These are phyloP conservation scores for Barbus barbus DNA, from an alignment of 2,113 vertebrate genomes.

Conservation along the genomic window DNA sequence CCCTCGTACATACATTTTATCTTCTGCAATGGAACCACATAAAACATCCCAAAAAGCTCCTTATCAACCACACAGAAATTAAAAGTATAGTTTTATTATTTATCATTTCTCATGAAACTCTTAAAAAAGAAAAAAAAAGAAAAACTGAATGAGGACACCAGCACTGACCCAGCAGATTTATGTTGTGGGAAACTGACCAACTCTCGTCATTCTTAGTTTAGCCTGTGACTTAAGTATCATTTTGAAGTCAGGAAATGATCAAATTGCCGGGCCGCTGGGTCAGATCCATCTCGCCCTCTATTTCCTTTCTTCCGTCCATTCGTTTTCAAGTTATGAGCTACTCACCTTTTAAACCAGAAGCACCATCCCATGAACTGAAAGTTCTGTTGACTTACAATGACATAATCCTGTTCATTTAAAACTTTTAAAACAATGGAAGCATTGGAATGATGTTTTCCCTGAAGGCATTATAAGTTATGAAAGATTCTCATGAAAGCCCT, in stretches of 20 bases:
- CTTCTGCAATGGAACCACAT: no score
- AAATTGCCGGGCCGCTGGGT: neutral
- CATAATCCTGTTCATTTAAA: neutral
- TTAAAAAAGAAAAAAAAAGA: no score
- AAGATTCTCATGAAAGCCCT: neutral
- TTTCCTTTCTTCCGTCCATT: constrained; percentile 9
- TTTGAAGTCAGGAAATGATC: constrained; percentile 43
- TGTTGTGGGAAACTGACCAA: constrained; percentile 28
- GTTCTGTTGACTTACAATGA: neutral
- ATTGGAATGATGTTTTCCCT: neutral
- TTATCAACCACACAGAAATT: no score
- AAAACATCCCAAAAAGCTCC: no score
- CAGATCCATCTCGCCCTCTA: neutral
- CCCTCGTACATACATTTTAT: no score
- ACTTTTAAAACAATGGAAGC: neutral
- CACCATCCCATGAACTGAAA: neutral
- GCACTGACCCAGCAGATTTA: no score
- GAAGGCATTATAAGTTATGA: neutral
- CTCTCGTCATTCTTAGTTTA: neutral
- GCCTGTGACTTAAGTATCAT: constrained; percentile 8
- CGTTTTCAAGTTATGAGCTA: neutral
- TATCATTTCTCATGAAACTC: neutral
- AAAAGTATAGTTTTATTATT: neutral
- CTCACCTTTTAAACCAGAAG: neutral
- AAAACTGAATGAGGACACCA: neutral